Percentiles rank a stretch among this genome's conserved stretches.
phyloP scores from a whole-genome alignment of 2,797 vertebrate species.

The Pempheris klunzingeri region DNA sequence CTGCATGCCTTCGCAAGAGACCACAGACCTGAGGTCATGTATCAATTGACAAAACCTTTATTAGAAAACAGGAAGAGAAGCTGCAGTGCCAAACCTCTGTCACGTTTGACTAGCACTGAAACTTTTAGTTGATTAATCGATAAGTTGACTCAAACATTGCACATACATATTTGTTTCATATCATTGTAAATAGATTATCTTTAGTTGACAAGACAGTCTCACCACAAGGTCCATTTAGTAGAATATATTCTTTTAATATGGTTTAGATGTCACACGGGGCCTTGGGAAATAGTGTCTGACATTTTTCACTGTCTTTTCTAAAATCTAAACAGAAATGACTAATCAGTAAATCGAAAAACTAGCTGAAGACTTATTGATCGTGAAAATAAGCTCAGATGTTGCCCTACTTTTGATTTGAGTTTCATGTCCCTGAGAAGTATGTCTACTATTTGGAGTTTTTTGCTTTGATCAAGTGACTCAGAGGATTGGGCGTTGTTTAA shows the following conservation, averaged over 20 bases:
- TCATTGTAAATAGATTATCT: background rate
- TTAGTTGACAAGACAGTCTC: background rate
- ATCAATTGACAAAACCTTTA: background rate
- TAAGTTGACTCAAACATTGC: background rate
- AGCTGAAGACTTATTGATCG: background rate
- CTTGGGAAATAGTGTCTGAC: background rate
- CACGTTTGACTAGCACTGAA: background rate
- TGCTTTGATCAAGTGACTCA: conserved; percentile 43
- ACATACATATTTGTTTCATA: background rate
- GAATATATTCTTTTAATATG: no score
- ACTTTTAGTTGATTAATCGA: background rate
- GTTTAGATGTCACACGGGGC: background rate
- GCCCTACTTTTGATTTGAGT: conserved; percentile 7
- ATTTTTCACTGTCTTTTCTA: background rate
- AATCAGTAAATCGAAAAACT: background rate
- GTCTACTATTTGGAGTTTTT: background rate
- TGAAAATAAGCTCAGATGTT: background rate
- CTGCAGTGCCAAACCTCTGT: background rate
- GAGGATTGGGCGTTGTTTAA: conserved; percentile 21
- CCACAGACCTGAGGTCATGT: background rate
- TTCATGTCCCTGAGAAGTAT: conserved; percentile 23
- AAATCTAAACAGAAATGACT: no score
- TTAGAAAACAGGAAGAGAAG: background rate
- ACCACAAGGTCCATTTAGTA: background rate
- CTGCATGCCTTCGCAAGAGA: conserved; percentile 7